These are phyloP conservation scores for Lordiphosa mommai DNA, from an alignment of 1,140 invertebrate genomes.

Conservation along the genomic window DNA sequence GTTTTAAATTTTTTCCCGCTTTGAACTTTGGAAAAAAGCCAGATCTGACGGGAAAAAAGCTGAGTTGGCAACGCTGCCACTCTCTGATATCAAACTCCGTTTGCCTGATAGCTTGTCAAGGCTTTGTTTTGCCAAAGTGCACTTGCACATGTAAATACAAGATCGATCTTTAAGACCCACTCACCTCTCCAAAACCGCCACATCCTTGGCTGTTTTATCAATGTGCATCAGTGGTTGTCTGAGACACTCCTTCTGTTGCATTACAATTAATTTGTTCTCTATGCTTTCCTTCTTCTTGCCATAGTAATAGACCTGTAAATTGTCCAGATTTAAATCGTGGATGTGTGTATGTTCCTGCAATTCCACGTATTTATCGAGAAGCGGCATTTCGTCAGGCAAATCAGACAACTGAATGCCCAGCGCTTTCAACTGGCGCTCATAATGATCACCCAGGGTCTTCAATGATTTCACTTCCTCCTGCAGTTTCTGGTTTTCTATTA, in stretches of 20 bases:
- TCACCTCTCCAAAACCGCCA: slow-evolving; percentile 49
- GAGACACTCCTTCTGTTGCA: slow-evolving; percentile 29
- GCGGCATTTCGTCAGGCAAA: slow-evolving; percentile 40
- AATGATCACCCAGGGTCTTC: slow-evolving; percentile 27
- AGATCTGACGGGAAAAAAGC: too few relatives aligned
- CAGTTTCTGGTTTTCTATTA: slow-evolving; percentile 38
- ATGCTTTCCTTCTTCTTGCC: slow-evolving; percentile 47
- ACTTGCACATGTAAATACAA: too few relatives aligned
- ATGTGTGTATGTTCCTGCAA: slow-evolving; percentile 35
- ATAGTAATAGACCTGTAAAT: slow-evolving; percentile 50
- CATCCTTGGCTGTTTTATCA: slow-evolving; percentile 17
- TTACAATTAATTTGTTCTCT: slow-evolving; percentile 33
- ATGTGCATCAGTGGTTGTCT: slow-evolving; percentile 16
- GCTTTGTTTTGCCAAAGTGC: too few relatives aligned
- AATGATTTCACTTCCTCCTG: slow-evolving; percentile 39
- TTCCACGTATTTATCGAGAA: slow-evolving; percentile 49
- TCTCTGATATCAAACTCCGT: too few relatives aligned
- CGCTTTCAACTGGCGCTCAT: slow-evolving; percentile 49
- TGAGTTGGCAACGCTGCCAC: too few relatives aligned
- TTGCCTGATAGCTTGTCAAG: too few relatives aligned
- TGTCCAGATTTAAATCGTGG: slow-evolving; percentile 39
- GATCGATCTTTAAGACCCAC: too few relatives aligned
- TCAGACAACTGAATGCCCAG: slow-evolving; percentile 52
- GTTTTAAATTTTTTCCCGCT: too few relatives aligned
- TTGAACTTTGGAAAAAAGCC: too few relatives aligned